phyloP scores from a whole-genome alignment of 2,888 invertebrate species.

The Hydraecia micacea region DNA sequence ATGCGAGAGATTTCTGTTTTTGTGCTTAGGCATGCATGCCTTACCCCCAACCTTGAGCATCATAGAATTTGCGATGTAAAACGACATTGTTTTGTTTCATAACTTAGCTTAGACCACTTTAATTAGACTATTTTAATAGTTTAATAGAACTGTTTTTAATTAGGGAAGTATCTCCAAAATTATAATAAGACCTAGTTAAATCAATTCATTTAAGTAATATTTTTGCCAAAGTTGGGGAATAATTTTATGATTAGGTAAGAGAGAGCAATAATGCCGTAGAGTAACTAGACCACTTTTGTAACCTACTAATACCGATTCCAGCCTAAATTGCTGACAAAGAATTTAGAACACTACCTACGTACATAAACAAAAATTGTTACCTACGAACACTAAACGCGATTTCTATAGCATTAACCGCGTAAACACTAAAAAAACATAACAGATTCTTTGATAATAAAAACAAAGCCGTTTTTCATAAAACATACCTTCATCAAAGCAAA shows the following conservation, averaged over 20 bases:
- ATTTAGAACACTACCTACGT: conserved; percentile 7
- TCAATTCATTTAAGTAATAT: background rate
- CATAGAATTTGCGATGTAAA: background rate
- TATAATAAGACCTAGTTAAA: background rate
- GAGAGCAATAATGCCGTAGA: background rate
- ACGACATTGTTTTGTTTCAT: background rate
- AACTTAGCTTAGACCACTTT: background rate
- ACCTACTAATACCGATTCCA: conserved; percentile 35
- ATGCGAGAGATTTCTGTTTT: background rate
- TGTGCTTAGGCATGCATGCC: background rate
- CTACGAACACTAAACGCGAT: background rate
- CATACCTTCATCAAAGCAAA: conserved; percentile 95
- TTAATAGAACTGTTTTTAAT: background rate
- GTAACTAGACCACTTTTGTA: background rate
- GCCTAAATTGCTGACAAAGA: conserved; percentile 35
- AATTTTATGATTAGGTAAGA: background rate
- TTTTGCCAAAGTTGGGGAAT: background rate
- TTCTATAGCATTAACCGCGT: conserved; percentile 15
- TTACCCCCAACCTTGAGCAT: background rate
- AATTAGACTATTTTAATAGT: background rate
- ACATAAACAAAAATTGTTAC: conserved; percentile 9
- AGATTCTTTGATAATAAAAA: conserved; percentile 1
- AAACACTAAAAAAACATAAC: conserved; percentile 39
- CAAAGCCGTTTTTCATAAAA: conserved; percentile 15
- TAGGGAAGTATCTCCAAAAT: background rate